These are phyloP conservation scores for Aporophyla lueneburgensis DNA, from an alignment of 2,888 invertebrate genomes.

Conservation along the genomic window DNA sequence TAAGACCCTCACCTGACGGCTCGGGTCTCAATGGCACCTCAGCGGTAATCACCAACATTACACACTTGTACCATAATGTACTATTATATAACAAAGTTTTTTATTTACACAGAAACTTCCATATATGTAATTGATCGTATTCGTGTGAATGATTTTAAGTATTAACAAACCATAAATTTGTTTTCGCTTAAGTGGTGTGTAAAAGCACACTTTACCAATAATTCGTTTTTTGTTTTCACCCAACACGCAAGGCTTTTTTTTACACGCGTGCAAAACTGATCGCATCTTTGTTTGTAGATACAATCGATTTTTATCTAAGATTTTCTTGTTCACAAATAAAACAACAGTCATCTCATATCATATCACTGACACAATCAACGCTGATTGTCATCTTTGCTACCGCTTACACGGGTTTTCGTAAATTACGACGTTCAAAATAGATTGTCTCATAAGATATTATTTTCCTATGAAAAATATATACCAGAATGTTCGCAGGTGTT, in stretches of 20 bases:
- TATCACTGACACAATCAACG: constrained; percentile 23
- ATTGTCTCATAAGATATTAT: constrained; percentile 29
- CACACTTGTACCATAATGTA: no score
- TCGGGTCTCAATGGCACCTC: no score
- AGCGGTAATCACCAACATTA: no score
- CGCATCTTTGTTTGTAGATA: background rate
- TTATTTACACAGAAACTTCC: background rate
- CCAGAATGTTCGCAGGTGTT: constrained; percentile 77
- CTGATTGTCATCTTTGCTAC: constrained; percentile 13
- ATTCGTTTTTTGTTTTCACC: background rate
- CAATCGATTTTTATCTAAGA: constrained; percentile 1
- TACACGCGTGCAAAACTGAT: constrained; percentile 12
- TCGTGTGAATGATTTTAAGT: background rate
- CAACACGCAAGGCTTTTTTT: background rate
- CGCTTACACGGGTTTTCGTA: background rate
- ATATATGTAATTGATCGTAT: background rate
- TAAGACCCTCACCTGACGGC: no score
- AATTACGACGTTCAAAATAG: background rate
- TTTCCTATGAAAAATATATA: constrained; percentile 30
- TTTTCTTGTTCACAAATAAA: constrained; percentile 11
- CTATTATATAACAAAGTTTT: no score
- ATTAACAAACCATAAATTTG: background rate
- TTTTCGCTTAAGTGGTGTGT: background rate
- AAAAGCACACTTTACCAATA: background rate
- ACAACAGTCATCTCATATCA: background rate